Base-by-base conservation (phyloP, 1,140 invertebrate genomes). In the Sitophilus oryzae region DNA sequence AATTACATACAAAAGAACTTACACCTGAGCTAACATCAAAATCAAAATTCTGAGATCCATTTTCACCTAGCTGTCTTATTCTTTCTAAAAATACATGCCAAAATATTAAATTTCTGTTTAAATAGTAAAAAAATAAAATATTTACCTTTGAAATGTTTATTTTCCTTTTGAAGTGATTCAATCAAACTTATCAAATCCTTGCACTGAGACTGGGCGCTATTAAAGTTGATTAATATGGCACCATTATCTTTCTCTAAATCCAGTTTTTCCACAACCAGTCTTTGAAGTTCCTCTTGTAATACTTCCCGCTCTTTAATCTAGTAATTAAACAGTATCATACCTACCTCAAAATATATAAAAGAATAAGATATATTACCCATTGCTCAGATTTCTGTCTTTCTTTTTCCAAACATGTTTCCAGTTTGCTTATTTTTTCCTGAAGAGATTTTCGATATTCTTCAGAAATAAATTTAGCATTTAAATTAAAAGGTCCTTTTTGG, bases 131-230 rank as follows among this genome's bases (percentile, higher is more conserved):
- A 19, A 43, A 52, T 25, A 4, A 22, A 51, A 59, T 45, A 23
- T 5, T 20, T 48, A 64, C 62, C 62, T 58, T 60, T 60, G 34
- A 63, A 63, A 49, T 65, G 61, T 14, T 52, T 51, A 60, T 59
- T 61, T 59, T 66, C 63, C 30, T 65, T 60, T 16, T 61, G 56
- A 21, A 66, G 50, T n/a, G 51, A 52, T 55, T 66, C 59, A 5
- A 64, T 52, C 34, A 65, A 54, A 36, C 49, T 41, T 30, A 65
- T 60, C 4, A 68, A 47, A 44, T 69, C 61, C 35, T 59, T 58
- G 44, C 64, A 66, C 36, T 66, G 65, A 44, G 63, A 43, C 45
- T 66, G 62, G 11, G 64, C 60, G 43, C 23, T 56, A 57, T 67
- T 58, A 14, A 64, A 52, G 54, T 61, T 60, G 57, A 43, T 52